Evolutionary conservation across 2,113 vertebrate species (phyloP), one percentile per base, ranked within the genome.

Genomic region (Gambusia holbrooki): DNA sequence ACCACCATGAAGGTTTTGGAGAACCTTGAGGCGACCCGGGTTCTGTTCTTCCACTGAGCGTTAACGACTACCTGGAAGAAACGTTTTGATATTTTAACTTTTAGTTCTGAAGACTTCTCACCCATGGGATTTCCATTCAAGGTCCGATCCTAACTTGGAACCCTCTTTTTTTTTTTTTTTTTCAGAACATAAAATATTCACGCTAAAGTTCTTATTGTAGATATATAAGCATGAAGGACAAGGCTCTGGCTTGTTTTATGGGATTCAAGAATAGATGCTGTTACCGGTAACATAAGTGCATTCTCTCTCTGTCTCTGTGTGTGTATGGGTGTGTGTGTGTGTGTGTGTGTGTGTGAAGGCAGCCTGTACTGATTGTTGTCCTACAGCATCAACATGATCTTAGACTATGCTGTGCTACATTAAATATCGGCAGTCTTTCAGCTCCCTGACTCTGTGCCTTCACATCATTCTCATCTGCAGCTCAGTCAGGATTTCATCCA

Each of bases 341-440:
- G 42, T 45, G 42, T 45, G 42, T 88, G 77, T 85, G 0, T 64
- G 71, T 77, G 73, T 78, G 80, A 73, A 32, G 71, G 71, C 72
- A 28, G 68, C 75, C 71, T 80, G 51, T 60, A 66, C 69, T 75
- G 80, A 70, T 33, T 2, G 73, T 83, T 82, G 86, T 83, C 78
- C 80, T 73, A 73, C 89, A 91, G 84, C 87, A 84, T 84, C 88
- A 77, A 84, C 91, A 79, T 84, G 82, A 85, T 69, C 80, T 82
- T 73, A 83, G 82, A 85, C 77, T 80, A 66, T 78, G 88, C 84
- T 89, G 79, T 83, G 84, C 90, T 86, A 82, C 76, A 85, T 85
- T 91, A 90, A 87, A 91, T 80, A 84, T 89, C 88, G 86, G 79
- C 84, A 76, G 81, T 79, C 87, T 88, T 79, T 91, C 84, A 87